Conservation (phyloP, 1,140 invertebrate genomes). For the Drosophila orosa region DNA sequence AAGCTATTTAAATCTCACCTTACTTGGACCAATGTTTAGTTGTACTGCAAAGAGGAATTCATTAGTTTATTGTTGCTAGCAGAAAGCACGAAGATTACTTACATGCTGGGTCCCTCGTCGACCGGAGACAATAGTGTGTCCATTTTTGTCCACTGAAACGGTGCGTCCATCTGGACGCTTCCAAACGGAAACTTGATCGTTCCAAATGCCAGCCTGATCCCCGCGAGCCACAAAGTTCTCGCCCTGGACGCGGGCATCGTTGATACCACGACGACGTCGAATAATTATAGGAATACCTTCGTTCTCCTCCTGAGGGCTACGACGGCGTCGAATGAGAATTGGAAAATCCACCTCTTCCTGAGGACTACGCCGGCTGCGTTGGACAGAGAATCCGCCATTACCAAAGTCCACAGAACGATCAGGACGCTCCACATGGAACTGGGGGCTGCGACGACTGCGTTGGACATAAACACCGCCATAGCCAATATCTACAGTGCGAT, state of each 20-base stretch:
- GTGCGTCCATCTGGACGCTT: slow-evolving; percentile 64
- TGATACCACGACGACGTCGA: slow-evolving; percentile 32
- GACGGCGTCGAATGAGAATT: slow-evolving; percentile 16
- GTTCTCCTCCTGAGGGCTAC: slow-evolving; percentile 17
- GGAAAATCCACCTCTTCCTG: neutral
- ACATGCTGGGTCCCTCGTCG: slow-evolving; percentile 7
- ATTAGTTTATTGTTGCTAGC: neutral
- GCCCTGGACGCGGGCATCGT: slow-evolving; percentile 51
- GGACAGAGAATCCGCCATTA: slow-evolving; percentile 8
- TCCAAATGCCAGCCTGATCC: slow-evolving; percentile 57
- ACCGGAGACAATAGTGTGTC: slow-evolving; percentile 36
- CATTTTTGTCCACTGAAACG: slow-evolving; percentile 36
- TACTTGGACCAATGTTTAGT: neutral
- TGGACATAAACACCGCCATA: slow-evolving; percentile 6
- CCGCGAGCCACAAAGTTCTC: slow-evolving; percentile 60
- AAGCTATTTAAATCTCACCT: neutral
- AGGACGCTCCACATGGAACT: slow-evolving; percentile 15
- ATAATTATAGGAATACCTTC: neutral
- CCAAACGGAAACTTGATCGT: slow-evolving; percentile 55
- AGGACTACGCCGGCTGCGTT: slow-evolving; percentile 40
- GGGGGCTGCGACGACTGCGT: slow-evolving; percentile 9
- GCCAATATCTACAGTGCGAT: slow-evolving; percentile 23
- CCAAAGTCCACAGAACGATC: slow-evolving; percentile 18
- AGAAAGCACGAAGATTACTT: neutral
- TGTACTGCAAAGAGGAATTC: slow-evolving; percentile 15